A percentile compares a stretch with the other conserved stretches of the same genome.
Evolutionary conservation across 2,888 invertebrate genomes (phyloP).

Genomic region (Lamellibrachia columna): DNA sequence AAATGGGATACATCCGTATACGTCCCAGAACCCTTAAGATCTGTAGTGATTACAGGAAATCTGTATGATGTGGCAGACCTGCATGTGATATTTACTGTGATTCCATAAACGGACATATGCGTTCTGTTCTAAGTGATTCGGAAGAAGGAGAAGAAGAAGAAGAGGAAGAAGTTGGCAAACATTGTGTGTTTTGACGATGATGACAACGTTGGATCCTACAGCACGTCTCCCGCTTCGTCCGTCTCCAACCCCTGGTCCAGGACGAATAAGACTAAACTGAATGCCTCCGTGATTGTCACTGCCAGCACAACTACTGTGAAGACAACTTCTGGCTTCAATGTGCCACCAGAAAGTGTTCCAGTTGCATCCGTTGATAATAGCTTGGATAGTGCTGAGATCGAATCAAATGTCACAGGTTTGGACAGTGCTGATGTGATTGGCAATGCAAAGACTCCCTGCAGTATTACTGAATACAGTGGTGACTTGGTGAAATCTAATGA

Average conservation of each 20-base stretch:
- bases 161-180: constrained; percentile 73
- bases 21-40: too few relatives aligned
- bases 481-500: background rate
- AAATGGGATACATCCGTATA: too few relatives aligned
- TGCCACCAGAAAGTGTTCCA: background rate
- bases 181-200: constrained; percentile 78
- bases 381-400: background rate
- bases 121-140: constrained; percentile 22
- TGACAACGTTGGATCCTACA: constrained; percentile 52
- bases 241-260: constrained; percentile 39
- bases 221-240: constrained; percentile 40
- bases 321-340: background rate
- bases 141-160: constrained; percentile 66
- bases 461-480: background rate
- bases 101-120: background rate
- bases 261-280: constrained; percentile 1
- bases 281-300: background rate
- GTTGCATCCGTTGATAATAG: background rate
- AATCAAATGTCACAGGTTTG: background rate
- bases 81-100: background rate
- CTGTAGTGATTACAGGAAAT: too few relatives aligned
- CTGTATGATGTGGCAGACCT: too few relatives aligned
- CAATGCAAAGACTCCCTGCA: background rate
- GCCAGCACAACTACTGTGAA: background rate
- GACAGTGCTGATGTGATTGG: background rate